A percentile compares a stretch with the other conserved stretches of the same genome.
These are phyloP conservation scores for Arenaria interpres DNA, from an alignment of 2,113 vertebrate species.

Conservation along the genomic window DNA sequence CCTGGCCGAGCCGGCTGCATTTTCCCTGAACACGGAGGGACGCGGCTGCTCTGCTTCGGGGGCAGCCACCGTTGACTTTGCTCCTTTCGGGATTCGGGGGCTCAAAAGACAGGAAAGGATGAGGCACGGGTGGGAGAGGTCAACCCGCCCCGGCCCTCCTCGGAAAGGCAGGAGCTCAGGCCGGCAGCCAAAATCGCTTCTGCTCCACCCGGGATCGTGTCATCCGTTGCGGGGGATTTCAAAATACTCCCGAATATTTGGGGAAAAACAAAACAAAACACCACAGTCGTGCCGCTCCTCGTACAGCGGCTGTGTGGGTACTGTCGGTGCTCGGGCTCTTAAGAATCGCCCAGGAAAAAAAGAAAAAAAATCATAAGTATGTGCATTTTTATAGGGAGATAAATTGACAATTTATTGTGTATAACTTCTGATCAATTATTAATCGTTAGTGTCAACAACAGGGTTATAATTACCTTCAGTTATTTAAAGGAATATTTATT, in stretches of 20 bases:
- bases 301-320: neutral
- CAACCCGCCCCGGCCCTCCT: neutral
- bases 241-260: neutral
- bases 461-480: slow-evolving; percentile 79
- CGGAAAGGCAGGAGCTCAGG: neutral
- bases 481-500: slow-evolving; percentile 80
- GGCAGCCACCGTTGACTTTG: neutral
- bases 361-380: neutral
- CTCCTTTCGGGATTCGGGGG: neutral
- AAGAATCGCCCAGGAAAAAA: neutral
- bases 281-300: neutral
- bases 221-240: neutral
- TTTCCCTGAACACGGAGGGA: neutral
- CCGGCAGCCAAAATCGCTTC: neutral
- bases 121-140: too few relatives aligned
- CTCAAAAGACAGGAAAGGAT: neutral
- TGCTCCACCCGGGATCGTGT: neutral
- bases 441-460: slow-evolving; percentile 80
- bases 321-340: neutral
- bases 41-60: neutral
- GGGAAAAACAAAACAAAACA: too few relatives aligned
- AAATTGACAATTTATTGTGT: slow-evolving; percentile 79
- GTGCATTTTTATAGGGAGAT: slow-evolving; percentile 60
- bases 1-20: neutral
- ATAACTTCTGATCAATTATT: slow-evolving; percentile 83